Conservation (phyloP, 2,113 vertebrate genomes). For the Poecile atricapillus region DNA sequence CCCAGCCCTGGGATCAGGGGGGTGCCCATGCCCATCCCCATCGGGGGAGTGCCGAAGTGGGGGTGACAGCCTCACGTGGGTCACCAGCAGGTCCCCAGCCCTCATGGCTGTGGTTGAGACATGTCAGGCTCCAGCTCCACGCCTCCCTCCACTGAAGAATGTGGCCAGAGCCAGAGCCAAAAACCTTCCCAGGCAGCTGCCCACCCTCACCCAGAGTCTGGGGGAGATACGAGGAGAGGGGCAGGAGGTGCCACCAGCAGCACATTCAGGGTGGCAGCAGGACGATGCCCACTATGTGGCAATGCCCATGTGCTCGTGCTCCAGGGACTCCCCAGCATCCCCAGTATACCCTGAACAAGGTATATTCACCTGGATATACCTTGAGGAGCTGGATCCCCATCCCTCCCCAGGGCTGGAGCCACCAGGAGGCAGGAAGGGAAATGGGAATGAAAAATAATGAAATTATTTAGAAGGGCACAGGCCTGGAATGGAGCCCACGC, state of each 20-base stretch:
- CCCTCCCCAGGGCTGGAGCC: no score
- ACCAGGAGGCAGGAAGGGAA: no score
- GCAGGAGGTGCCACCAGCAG: not conserved
- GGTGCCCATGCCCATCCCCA: fast-evolving
- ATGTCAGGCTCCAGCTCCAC: not conserved
- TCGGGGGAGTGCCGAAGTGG: fast-evolving
- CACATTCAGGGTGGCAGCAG: fast-evolving
- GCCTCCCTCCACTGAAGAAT: not conserved
- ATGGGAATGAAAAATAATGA: no score
- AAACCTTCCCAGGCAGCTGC: not conserved
- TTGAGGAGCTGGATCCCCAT: no score
- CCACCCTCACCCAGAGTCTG: not conserved
- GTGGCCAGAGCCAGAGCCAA: not conserved
- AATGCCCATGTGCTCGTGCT: fast-evolving
- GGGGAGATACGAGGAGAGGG: fast-evolving
- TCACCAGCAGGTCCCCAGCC: not conserved
- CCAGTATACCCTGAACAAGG: not conserved
- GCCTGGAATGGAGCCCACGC: no score
- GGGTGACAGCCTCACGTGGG: not conserved
- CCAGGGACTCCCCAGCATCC: fast-evolving
- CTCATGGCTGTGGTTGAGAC: not conserved
- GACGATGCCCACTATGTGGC: fast-evolving
- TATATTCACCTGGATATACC: no score
- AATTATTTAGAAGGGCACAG: no score
- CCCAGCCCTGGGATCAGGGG: not conserved